Evolutionary conservation across 2,888 invertebrate species (phyloP), one percentile per base, ranked within the genome.

Genomic region (Pristionchus fissidentatus): DNA sequence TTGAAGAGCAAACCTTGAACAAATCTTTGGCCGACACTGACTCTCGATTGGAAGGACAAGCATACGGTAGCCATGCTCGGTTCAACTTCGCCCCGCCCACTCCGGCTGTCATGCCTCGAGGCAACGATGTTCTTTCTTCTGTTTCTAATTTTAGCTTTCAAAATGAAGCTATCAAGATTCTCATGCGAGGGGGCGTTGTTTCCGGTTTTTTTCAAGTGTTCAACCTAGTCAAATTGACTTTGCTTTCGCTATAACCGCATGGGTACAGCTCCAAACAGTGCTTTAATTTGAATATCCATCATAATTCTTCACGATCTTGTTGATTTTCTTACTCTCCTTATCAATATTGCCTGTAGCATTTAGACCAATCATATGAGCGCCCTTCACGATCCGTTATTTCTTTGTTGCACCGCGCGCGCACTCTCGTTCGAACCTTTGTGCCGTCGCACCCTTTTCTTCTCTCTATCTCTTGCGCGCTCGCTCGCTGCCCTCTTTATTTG

Each of bases 341-440:
- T n/a, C n/a, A n/a, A n/a, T n/a, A n/a, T n/a, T n/a, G n/a, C n/a
- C n/a, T n/a, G n/a, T n/a, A n/a, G n/a, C n/a, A n/a, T n/a, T n/a
- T n/a, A n/a, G n/a, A n/a, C n/a, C n/a, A n/a, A n/a, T n/a, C n/a
- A n/a, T n/a, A n/a, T n/a, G n/a, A n/a, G n/a, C n/a, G n/a, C n/a
- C n/a, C n/a, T n/a, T n/a, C n/a, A n/a, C n/a, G n/a, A n/a, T 66
- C 62, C 41, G 41, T 77, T 49, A 46, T 77, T 49, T 77, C 75
- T 77, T 49, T 77, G 49, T 79, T 35, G 49, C 79, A 26, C 49
- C 41, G 15, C 78, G 26, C 49, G 22, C 78, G 13, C 19, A 52
- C 55, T 52, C 55, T 35, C 55, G 29, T 29, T 22, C 78, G 22
- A 26, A 35, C 49, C 60, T 57, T 46, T 43, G 38, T 60, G 55